phyloP scores from a whole-genome alignment of 2,797 vertebrate genomes.

The Pangasius larnaudii region DNA sequence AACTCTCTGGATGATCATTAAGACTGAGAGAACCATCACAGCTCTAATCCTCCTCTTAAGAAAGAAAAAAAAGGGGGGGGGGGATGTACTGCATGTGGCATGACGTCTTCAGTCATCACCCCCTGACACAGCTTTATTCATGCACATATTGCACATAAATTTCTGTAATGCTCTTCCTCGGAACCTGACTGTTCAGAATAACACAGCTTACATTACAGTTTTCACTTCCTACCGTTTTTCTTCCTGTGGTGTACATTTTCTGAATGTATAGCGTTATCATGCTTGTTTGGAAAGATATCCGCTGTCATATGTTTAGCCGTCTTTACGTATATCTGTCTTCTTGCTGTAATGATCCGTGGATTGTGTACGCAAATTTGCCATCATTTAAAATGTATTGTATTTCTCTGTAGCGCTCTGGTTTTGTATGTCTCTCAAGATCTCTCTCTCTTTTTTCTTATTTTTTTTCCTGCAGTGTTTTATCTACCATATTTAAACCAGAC shows the following conservation, averaged over 20 bases:
- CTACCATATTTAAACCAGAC: background rate
- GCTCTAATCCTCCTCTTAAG: background rate
- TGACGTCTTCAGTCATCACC: background rate
- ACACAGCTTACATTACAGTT: background rate
- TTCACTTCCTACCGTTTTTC: constrained; percentile 1
- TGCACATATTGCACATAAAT: too few species aligned
- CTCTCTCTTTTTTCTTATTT: background rate
- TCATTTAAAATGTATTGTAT: constrained; percentile 3
- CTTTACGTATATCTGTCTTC: background rate
- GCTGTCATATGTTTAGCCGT: background rate
- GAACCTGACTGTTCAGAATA: background rate
- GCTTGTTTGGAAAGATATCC: background rate
- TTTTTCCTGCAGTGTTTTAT: constrained; percentile 8
- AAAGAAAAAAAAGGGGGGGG: too few species aligned
- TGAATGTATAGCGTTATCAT: background rate
- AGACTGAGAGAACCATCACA: background rate
- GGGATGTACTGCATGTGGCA: background rate
- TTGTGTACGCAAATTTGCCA: background rate
- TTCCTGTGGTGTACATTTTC: background rate
- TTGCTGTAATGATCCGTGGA: background rate
- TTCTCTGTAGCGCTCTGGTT: background rate
- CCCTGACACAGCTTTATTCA: background rate
- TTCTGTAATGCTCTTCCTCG: background rate
- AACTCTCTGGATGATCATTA: background rate
- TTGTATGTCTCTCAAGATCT: background rate